Conservation (phyloP, 2,113 vertebrate species). For the human (Homo sapiens) region GRCh38 chr6:167187501-167188000, state of each 20-base stretch:
- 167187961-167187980: no score
- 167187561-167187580: not conserved
- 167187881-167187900: not conserved
- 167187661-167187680: no score
- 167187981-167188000: accelerated
- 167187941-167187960: no score
- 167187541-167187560: not conserved
- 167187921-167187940: no score
- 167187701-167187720: not conserved
- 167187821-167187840: accelerated
- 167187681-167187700: not conserved
- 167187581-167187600: accelerated
- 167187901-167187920: no score
- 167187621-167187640: not conserved
- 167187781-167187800: no score
- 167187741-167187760: not conserved
- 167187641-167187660: accelerated
- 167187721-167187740: accelerated
- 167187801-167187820: accelerated
- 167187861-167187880: no score
- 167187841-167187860: not conserved
- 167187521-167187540: accelerated
- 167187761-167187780: no score
- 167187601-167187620: not conserved
- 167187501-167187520: accelerated